Percentiles rank a stretch among this genome's conserved stretches.
phyloP scores from a whole-genome alignment of 2,797 vertebrate species.

The Loris lydekkerianus region DNA sequence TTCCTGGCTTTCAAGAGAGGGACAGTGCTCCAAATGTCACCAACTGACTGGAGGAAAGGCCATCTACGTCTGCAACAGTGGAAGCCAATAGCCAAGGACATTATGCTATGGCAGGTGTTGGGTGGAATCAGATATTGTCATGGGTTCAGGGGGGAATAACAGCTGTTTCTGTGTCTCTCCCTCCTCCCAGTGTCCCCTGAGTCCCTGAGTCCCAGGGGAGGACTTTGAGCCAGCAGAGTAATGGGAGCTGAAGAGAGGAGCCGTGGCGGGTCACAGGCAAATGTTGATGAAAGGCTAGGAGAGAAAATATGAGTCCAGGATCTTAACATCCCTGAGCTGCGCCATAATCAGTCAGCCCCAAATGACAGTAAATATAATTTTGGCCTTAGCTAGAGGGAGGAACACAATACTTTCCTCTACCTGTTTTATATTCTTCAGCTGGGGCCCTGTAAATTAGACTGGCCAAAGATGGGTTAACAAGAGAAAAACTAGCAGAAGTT shows the following conservation, averaged over 20 bases:
- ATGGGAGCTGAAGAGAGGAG: not conserved
- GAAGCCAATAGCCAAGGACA: slow-evolving; percentile 32
- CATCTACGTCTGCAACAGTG: not conserved
- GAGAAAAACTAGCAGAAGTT: not conserved
- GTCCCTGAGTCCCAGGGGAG: not conserved
- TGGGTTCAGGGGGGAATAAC: not conserved
- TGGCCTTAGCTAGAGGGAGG: not conserved
- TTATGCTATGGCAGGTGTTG: slow-evolving; percentile 20
- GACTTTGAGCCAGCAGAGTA: not conserved
- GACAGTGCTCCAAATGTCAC: not conserved
- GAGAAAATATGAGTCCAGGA: not conserved
- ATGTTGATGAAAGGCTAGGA: slow-evolving; percentile 40
- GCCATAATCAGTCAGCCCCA: not conserved
- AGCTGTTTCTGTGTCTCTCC: slow-evolving; percentile 40
- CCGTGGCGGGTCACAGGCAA: not conserved
- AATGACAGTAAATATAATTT: not conserved
- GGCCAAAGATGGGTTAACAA: not conserved
- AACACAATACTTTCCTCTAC: not conserved
- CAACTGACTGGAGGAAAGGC: not conserved
- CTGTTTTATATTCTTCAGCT: not conserved
- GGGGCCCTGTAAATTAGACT: not conserved
- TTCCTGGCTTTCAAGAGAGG: not conserved
- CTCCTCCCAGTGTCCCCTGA: not conserved
- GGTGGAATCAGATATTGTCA: slow-evolving; percentile 18
- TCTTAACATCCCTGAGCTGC: not conserved